Conservation (phyloP, 2,888 invertebrate genomes). For the Rotaria macrura region DNA sequence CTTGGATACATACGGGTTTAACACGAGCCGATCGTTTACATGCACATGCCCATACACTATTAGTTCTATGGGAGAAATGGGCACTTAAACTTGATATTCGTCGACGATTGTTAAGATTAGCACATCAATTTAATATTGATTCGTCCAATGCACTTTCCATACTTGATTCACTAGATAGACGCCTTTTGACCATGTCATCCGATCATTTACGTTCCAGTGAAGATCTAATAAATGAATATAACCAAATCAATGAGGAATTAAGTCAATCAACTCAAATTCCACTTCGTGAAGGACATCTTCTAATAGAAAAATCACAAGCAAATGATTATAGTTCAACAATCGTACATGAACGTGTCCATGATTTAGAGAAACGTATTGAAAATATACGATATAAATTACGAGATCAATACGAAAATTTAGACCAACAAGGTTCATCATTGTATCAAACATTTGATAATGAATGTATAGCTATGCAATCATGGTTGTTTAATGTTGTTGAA, state of each 20-base stretch:
- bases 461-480: not conserved
- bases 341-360: not conserved
- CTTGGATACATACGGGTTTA: conserved; percentile 60
- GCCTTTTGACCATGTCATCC: not conserved
- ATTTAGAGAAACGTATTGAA: not conserved
- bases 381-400: not conserved
- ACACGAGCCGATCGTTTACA: conserved; percentile 32
- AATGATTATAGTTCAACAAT: conserved; percentile 48
- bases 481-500: not conserved
- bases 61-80: conserved; percentile 62
- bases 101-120: conserved; percentile 59
- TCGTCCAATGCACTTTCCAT: not conserved
- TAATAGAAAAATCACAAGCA: conserved; percentile 59
- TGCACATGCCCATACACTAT: conserved; percentile 54
- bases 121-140: conserved; percentile 56
- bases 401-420: conserved; percentile 4
- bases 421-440: conserved; percentile 16
- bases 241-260: conserved; percentile 23
- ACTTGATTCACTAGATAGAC: not conserved
- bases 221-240: not conserved
- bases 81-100: conserved; percentile 62
- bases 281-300: conserved; percentile 62
- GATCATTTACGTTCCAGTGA: not conserved
- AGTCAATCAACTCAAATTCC: conserved; percentile 59
- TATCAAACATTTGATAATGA: conserved; percentile 17